Conservation (phyloP, 2,797 vertebrate species). For the Trachurus trachurus region DNA sequence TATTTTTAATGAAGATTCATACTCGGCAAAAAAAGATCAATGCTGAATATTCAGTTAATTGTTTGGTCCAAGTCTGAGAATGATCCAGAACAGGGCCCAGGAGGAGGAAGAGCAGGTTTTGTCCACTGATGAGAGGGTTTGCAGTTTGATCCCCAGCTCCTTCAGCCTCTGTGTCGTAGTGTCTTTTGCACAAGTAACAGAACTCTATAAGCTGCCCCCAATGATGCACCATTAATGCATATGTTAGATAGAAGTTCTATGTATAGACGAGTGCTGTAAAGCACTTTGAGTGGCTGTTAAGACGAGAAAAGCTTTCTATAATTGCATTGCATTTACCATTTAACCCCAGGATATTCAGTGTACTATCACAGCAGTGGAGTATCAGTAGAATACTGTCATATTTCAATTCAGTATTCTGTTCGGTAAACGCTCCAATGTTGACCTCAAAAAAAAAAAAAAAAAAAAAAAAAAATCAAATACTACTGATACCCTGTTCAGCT, state of each 20-base stretch:
- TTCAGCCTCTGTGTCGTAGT: background rate
- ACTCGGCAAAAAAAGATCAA: background rate
- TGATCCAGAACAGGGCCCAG: background rate
- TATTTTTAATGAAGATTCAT: background rate
- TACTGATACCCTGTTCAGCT: background rate
- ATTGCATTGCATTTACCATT: background rate
- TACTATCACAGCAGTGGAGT: background rate
- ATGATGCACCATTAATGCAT: too few relatives aligned
- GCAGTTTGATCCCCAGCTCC: too few relatives aligned
- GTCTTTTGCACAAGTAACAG: background rate
- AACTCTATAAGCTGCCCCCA: background rate
- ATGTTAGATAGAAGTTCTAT: too few relatives aligned
- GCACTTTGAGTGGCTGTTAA: background rate
- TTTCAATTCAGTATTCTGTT: background rate
- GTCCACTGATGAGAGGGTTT: background rate
- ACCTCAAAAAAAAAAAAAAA: background rate
- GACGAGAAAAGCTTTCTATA: background rate
- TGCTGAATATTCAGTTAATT: background rate
- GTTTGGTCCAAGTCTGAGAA: background rate
- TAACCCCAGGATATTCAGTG: background rate
- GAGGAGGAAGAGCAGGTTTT: background rate
- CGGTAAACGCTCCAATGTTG: constrained; percentile 20
- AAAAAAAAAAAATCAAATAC: constrained; percentile 15
- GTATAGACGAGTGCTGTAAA: too few relatives aligned
- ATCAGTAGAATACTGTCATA: background rate